Evolutionary conservation across 2,797 vertebrate genomes (phyloP).

Genomic region (Pipistrellus pipistrellus): DNA sequence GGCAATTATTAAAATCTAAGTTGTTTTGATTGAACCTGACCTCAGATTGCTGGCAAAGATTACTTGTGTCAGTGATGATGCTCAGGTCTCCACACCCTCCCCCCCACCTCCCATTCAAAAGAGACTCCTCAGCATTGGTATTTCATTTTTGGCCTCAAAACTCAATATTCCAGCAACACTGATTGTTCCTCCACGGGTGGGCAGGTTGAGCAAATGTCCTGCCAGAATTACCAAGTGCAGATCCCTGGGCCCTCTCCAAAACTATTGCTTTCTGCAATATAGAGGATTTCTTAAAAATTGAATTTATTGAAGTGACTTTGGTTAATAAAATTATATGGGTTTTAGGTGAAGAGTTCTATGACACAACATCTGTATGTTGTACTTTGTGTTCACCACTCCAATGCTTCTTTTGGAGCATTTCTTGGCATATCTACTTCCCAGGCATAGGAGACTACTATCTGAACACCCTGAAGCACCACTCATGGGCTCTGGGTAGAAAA

Average conservation of each 20-base stretch:
- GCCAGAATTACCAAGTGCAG: neutral
- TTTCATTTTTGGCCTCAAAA: slow-evolving; percentile 18
- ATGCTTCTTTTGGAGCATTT: neutral
- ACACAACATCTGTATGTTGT: neutral
- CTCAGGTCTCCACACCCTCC: neutral
- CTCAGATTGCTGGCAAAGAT: slow-evolving; percentile 13
- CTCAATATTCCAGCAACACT: neutral
- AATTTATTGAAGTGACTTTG: neutral
- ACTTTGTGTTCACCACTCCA: no score
- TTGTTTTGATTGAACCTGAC: neutral
- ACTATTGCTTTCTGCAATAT: neutral
- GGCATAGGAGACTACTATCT: neutral
- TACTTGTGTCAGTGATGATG: neutral
- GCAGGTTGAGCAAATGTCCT: neutral
- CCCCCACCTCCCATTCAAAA: neutral
- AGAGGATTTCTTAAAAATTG: neutral
- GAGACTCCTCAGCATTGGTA: neutral
- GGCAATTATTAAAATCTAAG: neutral
- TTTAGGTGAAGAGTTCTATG: neutral
- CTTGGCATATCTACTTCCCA: neutral
- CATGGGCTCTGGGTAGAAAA: neutral
- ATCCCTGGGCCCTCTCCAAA: neutral
- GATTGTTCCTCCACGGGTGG: neutral
- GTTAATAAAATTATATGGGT: neutral
- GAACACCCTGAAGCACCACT: neutral